A percentile compares a stretch with the other conserved stretches of the same genome.
These are phyloP conservation scores for Aleiodes leptofemur DNA, from an alignment of 2,888 invertebrate species.

Conservation along the genomic window DNA sequence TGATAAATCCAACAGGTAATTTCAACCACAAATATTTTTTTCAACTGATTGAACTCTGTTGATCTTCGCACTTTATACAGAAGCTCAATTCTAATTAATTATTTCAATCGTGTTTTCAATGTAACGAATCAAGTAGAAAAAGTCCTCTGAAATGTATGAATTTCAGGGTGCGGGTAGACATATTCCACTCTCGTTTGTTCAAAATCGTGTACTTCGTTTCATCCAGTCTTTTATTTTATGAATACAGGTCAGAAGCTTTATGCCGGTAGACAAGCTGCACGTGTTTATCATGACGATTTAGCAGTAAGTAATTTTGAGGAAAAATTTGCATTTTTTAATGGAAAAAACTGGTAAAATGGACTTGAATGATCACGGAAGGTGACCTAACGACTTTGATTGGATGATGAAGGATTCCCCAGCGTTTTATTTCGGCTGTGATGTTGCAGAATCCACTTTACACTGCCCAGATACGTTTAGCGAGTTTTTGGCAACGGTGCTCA, in stretches of 20 bases:
- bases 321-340: neutral
- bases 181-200: neutral
- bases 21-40: neutral
- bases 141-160: constrained; percentile 46
- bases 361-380: too few species aligned
- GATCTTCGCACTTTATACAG: constrained; percentile 60
- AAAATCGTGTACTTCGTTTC: neutral
- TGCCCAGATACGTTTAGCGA: too few species aligned
- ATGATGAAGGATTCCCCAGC: too few species aligned
- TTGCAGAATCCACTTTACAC: too few species aligned
- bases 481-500: too few species aligned
- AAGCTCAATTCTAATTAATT: constrained; percentile 57
- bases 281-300: constrained; percentile 63
- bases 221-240: constrained; percentile 29
- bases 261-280: constrained; percentile 61
- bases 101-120: constrained; percentile 62
- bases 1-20: neutral
- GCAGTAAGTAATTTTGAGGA: constrained; percentile 50
- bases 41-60: neutral
- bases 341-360: too few species aligned
- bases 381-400: too few species aligned
- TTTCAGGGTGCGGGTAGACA: constrained; percentile 33
- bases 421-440: too few species aligned
- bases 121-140: constrained; percentile 38
- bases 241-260: constrained; percentile 61